phyloP scores from a whole-genome alignment of 2,113 vertebrate genomes.

The Trichechus manatus region DNA sequence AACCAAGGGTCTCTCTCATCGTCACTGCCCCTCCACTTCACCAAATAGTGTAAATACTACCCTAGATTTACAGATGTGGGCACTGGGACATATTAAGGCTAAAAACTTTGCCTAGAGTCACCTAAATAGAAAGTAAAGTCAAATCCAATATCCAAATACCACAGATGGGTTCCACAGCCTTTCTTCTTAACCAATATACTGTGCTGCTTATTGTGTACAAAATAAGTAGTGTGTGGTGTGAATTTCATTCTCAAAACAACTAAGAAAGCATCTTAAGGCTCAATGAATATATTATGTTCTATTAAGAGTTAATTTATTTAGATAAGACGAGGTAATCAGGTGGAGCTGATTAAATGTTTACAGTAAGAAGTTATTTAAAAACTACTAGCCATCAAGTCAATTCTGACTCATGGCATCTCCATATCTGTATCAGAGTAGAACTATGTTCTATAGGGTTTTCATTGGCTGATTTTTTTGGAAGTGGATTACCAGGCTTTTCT shows the following conservation, averaged over 20 bases:
- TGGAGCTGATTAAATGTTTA: background rate
- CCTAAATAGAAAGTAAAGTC: background rate
- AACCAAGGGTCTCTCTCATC: too few relatives aligned
- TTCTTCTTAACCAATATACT: background rate
- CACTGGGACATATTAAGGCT: background rate
- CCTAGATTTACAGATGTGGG: background rate
- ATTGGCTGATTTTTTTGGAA: background rate
- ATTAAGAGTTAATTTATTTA: background rate
- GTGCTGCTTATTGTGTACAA: background rate
- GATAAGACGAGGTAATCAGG: background rate
- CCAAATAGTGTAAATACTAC: too few relatives aligned
- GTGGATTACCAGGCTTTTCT: background rate
- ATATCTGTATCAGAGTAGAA: background rate
- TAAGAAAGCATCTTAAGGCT: background rate
- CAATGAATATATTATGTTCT: background rate
- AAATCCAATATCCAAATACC: background rate
- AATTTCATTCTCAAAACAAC: background rate
- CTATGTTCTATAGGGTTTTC: background rate
- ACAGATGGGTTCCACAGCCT: background rate
- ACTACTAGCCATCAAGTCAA: background rate
- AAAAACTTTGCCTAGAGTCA: background rate
- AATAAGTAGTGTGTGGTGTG: background rate
- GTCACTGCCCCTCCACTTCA: too few relatives aligned
- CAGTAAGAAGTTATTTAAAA: background rate
- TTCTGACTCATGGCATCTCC: background rate